A percentile compares a stretch with the other conserved stretches of the same genome.
Conservation (phyloP, 2,888 invertebrate species). For the Parnassius smintheus region DNA sequence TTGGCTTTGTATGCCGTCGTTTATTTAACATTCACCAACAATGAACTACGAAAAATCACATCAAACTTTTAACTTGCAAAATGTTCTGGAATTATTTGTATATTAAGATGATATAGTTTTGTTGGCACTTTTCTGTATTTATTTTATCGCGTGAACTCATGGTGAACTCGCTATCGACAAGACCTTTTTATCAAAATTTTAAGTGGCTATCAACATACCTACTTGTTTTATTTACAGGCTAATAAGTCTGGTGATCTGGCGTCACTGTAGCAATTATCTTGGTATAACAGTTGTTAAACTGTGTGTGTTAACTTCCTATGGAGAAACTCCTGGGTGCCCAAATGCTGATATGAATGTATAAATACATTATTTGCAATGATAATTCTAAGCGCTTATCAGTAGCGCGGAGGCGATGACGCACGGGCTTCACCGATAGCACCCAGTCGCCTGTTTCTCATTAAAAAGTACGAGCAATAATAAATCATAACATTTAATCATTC, state of each 20-base stretch:
- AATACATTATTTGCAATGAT: constrained; percentile 79
- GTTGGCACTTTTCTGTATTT: constrained; percentile 69
- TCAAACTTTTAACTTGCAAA: too few species aligned
- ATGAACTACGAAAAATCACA: constrained; percentile 7
- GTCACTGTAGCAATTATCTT: constrained; percentile 51
- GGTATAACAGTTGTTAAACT: constrained; percentile 46
- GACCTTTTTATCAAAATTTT: constrained; percentile 72
- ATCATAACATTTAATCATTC: not conserved
- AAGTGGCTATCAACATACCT: constrained; percentile 37
- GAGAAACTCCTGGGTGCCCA: constrained; percentile 58
- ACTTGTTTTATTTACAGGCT: constrained; percentile 47
- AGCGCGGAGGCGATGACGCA: constrained; percentile 77
- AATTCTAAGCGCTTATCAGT: constrained; percentile 76
- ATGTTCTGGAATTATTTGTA: too few species aligned
- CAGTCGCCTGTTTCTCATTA: constrained; percentile 55
- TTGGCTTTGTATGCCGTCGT: constrained; percentile 65
- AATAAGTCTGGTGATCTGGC: constrained; percentile 53
- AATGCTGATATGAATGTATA: constrained; percentile 63
- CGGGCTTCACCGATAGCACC: constrained; percentile 60
- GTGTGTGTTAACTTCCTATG: constrained; percentile 52
- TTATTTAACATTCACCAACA: constrained; percentile 56
- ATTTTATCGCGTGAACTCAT: constrained; percentile 72
- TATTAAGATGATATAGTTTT: constrained; percentile 9
- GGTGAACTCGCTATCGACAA: constrained; percentile 67
- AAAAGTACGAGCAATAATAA: constrained; percentile 47